These are phyloP conservation scores for Haliclona indistincta DNA, from an alignment of 37 sponge, comb jelly and placozoan genomes.

Conservation along the genomic window DNA sequence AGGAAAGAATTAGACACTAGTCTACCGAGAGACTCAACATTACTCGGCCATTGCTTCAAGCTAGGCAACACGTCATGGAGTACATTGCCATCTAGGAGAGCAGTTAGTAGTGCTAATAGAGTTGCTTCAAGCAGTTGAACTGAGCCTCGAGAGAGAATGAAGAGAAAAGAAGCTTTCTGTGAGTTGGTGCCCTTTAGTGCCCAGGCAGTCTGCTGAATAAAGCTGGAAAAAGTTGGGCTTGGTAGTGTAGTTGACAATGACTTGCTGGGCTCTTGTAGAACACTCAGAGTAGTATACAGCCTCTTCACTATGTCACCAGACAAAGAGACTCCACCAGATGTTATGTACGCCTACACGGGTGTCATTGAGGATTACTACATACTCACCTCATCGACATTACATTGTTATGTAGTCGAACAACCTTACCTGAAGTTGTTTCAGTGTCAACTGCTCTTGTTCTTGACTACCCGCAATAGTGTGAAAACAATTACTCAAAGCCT, in stretches of 20 bases:
- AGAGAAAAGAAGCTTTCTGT: slow-evolving; percentile 14
- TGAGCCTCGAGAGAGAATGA: background rate
- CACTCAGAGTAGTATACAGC: slow-evolving; percentile 6
- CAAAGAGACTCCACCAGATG: background rate
- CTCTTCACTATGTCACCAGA: slow-evolving; percentile 7
- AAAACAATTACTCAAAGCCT: slow-evolving; percentile 15
- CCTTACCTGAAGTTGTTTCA: slow-evolving; percentile 30
- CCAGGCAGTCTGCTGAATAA: slow-evolving; percentile 18
- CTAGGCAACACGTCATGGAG: slow-evolving; percentile 16
- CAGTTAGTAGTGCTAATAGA: slow-evolving; percentile 8
- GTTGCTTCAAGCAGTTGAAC: slow-evolving; percentile 11
- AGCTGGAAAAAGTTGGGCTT: slow-evolving; percentile 29
- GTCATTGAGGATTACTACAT: too few species aligned
- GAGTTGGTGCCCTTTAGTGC: slow-evolving; percentile 32
- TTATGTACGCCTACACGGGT: slow-evolving; percentile 22
- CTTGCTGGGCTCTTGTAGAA: background rate
- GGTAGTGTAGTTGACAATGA: background rate
- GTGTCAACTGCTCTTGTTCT: slow-evolving; percentile 16
- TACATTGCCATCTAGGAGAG: slow-evolving; percentile 8
- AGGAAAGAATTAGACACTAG: slow-evolving; percentile 1
- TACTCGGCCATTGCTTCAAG: background rate
- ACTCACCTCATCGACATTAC: too few species aligned
- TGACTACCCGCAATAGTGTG: slow-evolving; percentile 21
- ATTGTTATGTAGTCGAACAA: too few species aligned
- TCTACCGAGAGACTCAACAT: background rate